Evolutionary conservation across 2,797 vertebrate genomes (phyloP), one percentile per base, ranked within the genome.

Genomic region (Hydrocynus forskahlii): DNA sequence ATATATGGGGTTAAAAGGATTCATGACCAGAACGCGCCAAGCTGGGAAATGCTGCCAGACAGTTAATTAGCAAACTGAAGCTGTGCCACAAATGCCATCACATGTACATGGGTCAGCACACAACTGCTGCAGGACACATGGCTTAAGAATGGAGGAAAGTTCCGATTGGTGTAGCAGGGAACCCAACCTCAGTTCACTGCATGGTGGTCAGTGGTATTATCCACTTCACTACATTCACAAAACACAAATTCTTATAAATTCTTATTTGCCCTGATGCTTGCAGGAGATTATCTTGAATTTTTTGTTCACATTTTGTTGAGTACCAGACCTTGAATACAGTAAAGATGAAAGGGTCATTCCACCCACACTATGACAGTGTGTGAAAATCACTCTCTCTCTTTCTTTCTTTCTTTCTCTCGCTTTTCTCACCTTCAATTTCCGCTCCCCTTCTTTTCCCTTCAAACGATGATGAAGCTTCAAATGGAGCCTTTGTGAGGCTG

Each of bases 391-490:
- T 75, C 48, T 35, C 59, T 79, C 55, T 54, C 5, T 16, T 55
- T 7, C 25, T 21, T 52, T 59, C 43, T 40, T 23, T 1, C 45
- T 55, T 13, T 59, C 13, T 35, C 21, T 0, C 25, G 35, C n/a
- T 21, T 50, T 45, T 8, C 75, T 77, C 23, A n/a, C 76, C 79
- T 79, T 73, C 68, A 83, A 81, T 83, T 75, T 71, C 70, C 72
- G 59, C 45, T 69, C 63, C 35, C n/a, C 52, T 67, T 68, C n/a
- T 43, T 55, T 66, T 71, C 40, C 19, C 19, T 60, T 85, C 62
- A 79, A 63, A 79, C 48, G 16, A 69, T 79, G 79, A 85, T 81
- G 76, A 75, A 87, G 82, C 76, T 74, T 77, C 64, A 77, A 82
- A 79, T 78, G 54, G 40, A 69, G 62, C 73, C 55, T 83, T 68